Evolutionary conservation across 2,797 vertebrate species (phyloP).

Genomic region (Acropternis orthonyx): DNA sequence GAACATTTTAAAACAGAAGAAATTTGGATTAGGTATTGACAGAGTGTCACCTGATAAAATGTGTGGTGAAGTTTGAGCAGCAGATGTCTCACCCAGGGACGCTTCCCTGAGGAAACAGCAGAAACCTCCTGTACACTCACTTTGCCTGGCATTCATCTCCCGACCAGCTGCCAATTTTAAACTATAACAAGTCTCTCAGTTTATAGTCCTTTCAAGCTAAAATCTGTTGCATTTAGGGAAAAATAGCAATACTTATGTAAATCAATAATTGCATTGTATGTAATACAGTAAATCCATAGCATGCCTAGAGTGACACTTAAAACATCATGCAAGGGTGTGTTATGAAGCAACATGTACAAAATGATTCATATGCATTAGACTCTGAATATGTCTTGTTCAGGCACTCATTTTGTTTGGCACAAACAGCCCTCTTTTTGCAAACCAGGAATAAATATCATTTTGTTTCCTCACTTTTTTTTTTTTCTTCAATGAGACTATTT

Average conservation of each 20-base stretch:
- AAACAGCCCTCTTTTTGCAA: conserved; percentile 44
- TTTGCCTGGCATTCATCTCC: conserved; percentile 92
- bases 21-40: conserved; percentile 58
- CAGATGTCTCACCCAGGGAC: conserved; percentile 92
- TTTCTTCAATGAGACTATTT: conserved; percentile 25
- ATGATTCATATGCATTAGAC: conserved; percentile 45
- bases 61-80: conserved; percentile 91
- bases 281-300: conserved; percentile 70
- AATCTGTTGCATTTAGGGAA: conserved; percentile 73
- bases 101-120: conserved; percentile 90
- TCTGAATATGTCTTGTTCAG: conserved; percentile 38
- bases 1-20: conserved; percentile 56
- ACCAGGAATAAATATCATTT: conserved; percentile 38
- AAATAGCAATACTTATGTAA: conserved; percentile 76
- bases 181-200: conserved; percentile 77
- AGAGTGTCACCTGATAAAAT: conserved; percentile 74
- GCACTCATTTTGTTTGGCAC: conserved; percentile 47
- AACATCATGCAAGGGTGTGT: conserved; percentile 5
- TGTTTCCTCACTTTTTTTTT: conserved; percentile 34
- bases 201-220: conserved; percentile 77
- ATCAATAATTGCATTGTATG: conserved; percentile 74
- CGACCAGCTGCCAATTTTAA: conserved; percentile 92
- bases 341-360: conserved; percentile 29
- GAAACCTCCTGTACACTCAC: conserved; percentile 89
- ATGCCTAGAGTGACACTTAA: conserved; percentile 63